Conservation (phyloP, 1,140 invertebrate species). For the Papilio machaon region DNA sequence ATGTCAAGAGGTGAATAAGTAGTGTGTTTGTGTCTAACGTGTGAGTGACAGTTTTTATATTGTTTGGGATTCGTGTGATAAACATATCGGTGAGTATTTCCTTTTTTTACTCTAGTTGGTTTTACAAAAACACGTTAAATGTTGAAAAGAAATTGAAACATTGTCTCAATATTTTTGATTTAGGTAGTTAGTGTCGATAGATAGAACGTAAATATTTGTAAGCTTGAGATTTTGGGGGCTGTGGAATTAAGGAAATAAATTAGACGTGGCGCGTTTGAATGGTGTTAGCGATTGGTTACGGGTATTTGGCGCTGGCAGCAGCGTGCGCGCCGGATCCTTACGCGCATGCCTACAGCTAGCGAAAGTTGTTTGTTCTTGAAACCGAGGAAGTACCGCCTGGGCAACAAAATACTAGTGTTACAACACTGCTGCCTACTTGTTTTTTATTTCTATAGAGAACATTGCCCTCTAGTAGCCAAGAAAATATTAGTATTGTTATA, state of each 20-base stretch:
- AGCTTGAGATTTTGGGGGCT: not conserved
- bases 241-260: conserved; percentile 26
- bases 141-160: not conserved
- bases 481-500: not conserved
- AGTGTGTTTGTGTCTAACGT: conserved; percentile 76
- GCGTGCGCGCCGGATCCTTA: conserved; percentile 48
- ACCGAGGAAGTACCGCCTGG: conserved; percentile 61
- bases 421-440: conserved; percentile 35
- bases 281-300: conserved; percentile 42
- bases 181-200: not conserved
- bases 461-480: not conserved
- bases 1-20: conserved; percentile 80
- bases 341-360: conserved; percentile 47
- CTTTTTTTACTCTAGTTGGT: conserved; percentile 47
- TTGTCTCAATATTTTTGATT: not conserved
- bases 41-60: conserved; percentile 78
- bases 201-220: not conserved
- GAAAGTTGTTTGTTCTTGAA: conserved; percentile 78
- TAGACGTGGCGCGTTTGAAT: conserved; percentile 34
- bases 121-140: not conserved
- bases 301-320: conserved; percentile 42
- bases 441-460: conserved; percentile 17
- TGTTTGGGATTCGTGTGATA: conserved; percentile 77
- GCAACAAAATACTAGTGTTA: conserved; percentile 52
- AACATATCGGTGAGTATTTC: conserved; percentile 76